Conservation (phyloP, 2,797 vertebrate species). For the Molossus alvarezi region DNA sequence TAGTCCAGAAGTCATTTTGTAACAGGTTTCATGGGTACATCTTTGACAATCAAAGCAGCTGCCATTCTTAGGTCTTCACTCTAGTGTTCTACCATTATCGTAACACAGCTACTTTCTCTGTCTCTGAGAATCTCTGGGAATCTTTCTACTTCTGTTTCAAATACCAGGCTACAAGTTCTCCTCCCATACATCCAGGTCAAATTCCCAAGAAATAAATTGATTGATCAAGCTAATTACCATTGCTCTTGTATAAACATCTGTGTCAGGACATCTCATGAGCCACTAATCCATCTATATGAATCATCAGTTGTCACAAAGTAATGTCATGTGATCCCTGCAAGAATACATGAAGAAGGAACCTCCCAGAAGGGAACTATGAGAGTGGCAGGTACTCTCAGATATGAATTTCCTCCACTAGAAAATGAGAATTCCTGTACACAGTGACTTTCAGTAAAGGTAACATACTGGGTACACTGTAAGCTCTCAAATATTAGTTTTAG, state of each 20-base stretch:
- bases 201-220: slow-evolving; percentile 25
- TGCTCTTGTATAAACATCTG: not conserved
- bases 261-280: not conserved
- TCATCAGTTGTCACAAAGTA: not conserved
- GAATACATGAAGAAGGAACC: not conserved
- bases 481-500: slow-evolving; percentile 48
- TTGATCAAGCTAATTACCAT: not conserved
- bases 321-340: not conserved
- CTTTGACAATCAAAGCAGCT: slow-evolving; percentile 1
- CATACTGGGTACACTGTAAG: not conserved
- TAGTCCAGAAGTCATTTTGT: slow-evolving; percentile 8
- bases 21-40: not conserved
- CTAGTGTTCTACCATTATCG: too few species aligned
- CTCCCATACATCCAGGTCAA: not conserved
- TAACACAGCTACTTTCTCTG: not conserved
- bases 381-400: not conserved
- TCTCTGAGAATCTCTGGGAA: not conserved
- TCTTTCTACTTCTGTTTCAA: slow-evolving; percentile 37
- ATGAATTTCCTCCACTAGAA: not conserved
- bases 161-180: not conserved
- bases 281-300: not conserved
- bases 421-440: not conserved
- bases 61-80: not conserved
- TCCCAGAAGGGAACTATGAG: not conserved
- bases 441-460: slow-evolving; percentile 9